phyloP scores from a whole-genome alignment of 2,797 vertebrate genomes.

The Muraenolepis orangiensis region DNA sequence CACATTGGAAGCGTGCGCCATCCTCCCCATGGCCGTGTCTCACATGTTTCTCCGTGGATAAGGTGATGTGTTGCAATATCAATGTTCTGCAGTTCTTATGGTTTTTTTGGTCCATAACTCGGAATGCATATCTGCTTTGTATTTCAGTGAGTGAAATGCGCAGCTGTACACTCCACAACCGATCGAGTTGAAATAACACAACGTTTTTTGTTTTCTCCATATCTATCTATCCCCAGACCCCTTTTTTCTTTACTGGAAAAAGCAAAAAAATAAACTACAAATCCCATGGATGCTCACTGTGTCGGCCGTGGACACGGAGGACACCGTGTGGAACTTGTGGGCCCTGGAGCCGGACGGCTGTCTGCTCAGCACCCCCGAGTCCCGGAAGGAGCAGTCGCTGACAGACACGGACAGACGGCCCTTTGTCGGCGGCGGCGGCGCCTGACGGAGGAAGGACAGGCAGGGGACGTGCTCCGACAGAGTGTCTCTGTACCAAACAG shows the following conservation, averaged over 20 bases:
- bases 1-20: neutral
- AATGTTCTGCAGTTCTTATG: too few relatives aligned
- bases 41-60: neutral
- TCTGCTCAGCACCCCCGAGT: constrained; percentile 60
- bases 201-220: neutral
- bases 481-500: constrained; percentile 58
- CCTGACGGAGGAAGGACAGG: constrained; percentile 63
- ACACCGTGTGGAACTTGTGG: constrained; percentile 65
- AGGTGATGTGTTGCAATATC: neutral
- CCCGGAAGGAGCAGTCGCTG: constrained; percentile 67
- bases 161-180: neutral
- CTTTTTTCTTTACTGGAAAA: neutral
- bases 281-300: constrained; percentile 64
- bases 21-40: neutral
- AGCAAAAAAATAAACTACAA: neutral
- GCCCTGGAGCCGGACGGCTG: constrained; percentile 62
- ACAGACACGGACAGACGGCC: constrained; percentile 59
- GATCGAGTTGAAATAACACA: neutral
- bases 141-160: neutral
- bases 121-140: constrained; percentile 3
- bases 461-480: constrained; percentile 72
- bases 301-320: constrained; percentile 68
- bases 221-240: neutral
- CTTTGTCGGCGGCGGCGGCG: constrained; percentile 47
- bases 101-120: neutral